Evolutionary conservation across 2,113 vertebrate genomes (phyloP).

Genomic region (Heteronetta atricapilla): DNA sequence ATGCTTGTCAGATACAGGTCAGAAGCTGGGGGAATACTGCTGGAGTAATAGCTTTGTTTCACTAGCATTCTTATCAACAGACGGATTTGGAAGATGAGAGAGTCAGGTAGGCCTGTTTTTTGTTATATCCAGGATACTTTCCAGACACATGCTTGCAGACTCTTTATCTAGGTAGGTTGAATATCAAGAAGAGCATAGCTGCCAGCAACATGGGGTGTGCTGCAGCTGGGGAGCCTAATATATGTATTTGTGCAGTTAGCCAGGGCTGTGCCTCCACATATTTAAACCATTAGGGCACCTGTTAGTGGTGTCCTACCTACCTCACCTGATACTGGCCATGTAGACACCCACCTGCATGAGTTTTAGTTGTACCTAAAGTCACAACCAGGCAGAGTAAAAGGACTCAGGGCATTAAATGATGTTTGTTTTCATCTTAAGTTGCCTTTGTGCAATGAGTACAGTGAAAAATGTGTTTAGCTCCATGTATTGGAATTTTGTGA

Average conservation of each 20-base stretch:
- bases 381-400: background rate
- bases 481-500: background rate
- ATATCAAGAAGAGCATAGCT: background rate
- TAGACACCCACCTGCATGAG: background rate
- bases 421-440: background rate
- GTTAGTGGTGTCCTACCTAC: background rate
- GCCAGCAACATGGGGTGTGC: fast-evolving
- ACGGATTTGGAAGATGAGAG: background rate
- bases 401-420: background rate
- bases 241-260: background rate
- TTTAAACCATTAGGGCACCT: background rate
- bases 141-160: background rate
- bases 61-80: background rate
- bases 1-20: background rate
- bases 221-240: background rate
- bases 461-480: background rate
- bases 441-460: background rate
- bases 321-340: fast-evolving
- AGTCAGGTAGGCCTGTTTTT: background rate
- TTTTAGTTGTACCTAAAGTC: background rate
- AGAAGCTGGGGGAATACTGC: background rate
- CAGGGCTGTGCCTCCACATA: background rate
- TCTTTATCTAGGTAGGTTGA: background rate
- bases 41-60: background rate
- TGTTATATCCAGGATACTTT: background rate